phyloP scores from a whole-genome alignment of 1,140 invertebrate genomes.

The Aphidius ervi region DNA sequence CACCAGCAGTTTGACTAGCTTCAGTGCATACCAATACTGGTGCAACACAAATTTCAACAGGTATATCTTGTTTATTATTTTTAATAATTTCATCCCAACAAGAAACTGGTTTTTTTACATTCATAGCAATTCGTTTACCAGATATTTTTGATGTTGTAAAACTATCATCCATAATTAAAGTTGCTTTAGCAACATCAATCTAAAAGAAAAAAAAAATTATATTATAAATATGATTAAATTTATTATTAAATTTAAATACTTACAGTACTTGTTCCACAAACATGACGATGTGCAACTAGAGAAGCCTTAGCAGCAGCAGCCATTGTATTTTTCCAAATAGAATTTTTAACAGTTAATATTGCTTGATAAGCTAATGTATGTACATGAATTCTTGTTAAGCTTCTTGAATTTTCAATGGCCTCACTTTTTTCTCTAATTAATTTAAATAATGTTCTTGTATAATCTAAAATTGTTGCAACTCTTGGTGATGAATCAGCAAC shows the following conservation, averaged over 20 bases:
- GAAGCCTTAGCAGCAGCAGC: constrained; percentile 81
- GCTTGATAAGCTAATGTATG: constrained; percentile 86
- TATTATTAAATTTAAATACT: constrained; percentile 25
- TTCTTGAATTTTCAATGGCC: constrained; percentile 51
- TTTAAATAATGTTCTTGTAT: constrained; percentile 75
- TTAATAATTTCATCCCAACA: constrained; percentile 73
- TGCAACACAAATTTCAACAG: constrained; percentile 74
- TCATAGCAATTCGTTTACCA: constrained; percentile 59
- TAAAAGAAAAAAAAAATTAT: constrained; percentile 30
- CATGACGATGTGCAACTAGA: constrained; percentile 78
- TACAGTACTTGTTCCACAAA: constrained; percentile 71
- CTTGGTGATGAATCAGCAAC: constrained; percentile 76
- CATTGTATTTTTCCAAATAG: constrained; percentile 71
- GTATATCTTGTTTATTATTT: constrained; percentile 44
- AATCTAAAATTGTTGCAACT: constrained; percentile 75
- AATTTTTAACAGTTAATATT: constrained; percentile 67
- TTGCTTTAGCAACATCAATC: constrained; percentile 68
- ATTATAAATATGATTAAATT: neutral
- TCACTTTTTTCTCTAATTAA: constrained; percentile 51
- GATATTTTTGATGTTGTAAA: constrained; percentile 66
- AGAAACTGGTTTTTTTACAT: constrained; percentile 70
- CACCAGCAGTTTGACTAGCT: constrained; percentile 78
- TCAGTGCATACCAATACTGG: constrained; percentile 82
- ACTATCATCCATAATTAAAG: constrained; percentile 78
- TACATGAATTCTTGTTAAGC: constrained; percentile 75